Percentiles rank a stretch among this genome's conserved stretches.
These are phyloP conservation scores for Melinaea marsaeus DNA, from an alignment of 2,888 invertebrate genomes.

Conservation along the genomic window DNA sequence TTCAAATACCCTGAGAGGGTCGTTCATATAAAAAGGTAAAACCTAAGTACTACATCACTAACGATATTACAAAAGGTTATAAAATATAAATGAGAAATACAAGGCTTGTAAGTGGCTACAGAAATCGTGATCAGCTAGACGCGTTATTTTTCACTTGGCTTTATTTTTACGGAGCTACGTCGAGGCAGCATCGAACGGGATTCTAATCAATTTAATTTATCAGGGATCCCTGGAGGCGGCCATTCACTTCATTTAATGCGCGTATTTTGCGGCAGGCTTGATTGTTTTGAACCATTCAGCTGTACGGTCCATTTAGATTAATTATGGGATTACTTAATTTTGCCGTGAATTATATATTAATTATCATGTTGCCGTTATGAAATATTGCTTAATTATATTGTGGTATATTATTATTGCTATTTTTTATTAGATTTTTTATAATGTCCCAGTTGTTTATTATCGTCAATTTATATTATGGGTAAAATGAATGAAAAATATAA, in stretches of 20 bases:
- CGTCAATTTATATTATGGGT: no score
- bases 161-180: conserved; percentile 72
- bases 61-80: conserved; percentile 14
- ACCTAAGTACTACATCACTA: background rate
- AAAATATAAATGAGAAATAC: conserved; percentile 14
- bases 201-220: conserved; percentile 79
- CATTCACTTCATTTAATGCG: conserved; percentile 79
- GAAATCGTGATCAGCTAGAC: conserved; percentile 49
- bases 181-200: conserved; percentile 71
- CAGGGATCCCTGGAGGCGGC: conserved; percentile 75
- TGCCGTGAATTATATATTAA: conserved; percentile 61
- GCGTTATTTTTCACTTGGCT: conserved; percentile 70
- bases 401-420: conserved; percentile 7
- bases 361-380: conserved; percentile 39
- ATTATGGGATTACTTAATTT: conserved; percentile 78
- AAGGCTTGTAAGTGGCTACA: conserved; percentile 31
- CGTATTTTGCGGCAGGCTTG: conserved; percentile 77
- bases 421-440: conserved; percentile 11
- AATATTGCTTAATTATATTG: conserved; percentile 14
- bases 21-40: conserved; percentile 7
- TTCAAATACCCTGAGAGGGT: background rate
- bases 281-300: conserved; percentile 78
- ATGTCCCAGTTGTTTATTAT: background rate
- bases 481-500: no score
- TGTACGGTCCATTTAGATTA: conserved; percentile 78